Percentiles rank a stretch among this genome's conserved stretches.
Evolutionary conservation across 2,888 invertebrate genomes (phyloP).

Genomic region (Bellardia pandia): DNA sequence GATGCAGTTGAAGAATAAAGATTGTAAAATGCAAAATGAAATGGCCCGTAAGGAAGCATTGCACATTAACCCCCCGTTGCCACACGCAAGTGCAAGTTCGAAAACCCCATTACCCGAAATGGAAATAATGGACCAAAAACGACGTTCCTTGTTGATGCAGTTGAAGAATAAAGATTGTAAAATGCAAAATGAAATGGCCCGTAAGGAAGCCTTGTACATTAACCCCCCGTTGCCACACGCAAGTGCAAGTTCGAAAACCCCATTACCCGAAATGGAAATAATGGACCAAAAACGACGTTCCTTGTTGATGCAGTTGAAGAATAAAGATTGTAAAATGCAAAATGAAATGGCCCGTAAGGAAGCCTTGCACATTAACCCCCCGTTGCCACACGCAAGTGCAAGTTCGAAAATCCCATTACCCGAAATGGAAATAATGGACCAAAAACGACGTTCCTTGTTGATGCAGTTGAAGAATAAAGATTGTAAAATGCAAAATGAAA

Average conservation of each 20-base stretch:
- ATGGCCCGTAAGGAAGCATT: constrained; percentile 86
- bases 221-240: too few relatives aligned
- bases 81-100: too few relatives aligned
- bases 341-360: constrained; percentile 93
- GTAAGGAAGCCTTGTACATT: constrained; percentile 86
- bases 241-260: too few relatives aligned
- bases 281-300: too few relatives aligned
- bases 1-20: constrained; percentile 88
- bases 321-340: constrained; percentile 92
- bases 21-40: constrained; percentile 91
- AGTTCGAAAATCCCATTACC: too few relatives aligned
- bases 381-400: too few relatives aligned
- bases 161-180: constrained; percentile 93
- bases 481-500: constrained; percentile 87
- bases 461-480: constrained; percentile 89
- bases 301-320: constrained; percentile 90
- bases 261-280: too few relatives aligned
- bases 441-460: constrained; percentile 74
- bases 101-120: too few relatives aligned
- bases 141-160: constrained; percentile 63
- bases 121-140: constrained; percentile 78
- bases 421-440: constrained; percentile 77
- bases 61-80: too few relatives aligned
- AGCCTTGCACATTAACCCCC: constrained; percentile 89
- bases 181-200: constrained; percentile 90